A percentile compares a stretch with the other conserved stretches of the same genome.
These are phyloP conservation scores for Arrhopalites spinosus DNA, from an alignment of 2,888 invertebrate genomes.

Conservation along the genomic window DNA sequence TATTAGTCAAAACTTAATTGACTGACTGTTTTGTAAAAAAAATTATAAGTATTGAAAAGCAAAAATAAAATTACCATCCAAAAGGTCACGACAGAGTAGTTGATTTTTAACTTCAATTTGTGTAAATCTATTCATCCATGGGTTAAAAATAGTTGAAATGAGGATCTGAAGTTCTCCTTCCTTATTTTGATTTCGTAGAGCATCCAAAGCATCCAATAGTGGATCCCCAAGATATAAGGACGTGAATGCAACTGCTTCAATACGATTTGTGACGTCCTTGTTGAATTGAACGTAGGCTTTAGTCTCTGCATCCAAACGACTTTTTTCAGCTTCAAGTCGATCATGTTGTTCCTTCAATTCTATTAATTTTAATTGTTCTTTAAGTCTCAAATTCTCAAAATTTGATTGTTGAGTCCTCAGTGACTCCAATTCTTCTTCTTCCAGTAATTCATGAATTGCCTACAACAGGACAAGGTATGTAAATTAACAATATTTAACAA, in stretches of 20 bases:
- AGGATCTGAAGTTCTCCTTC: neutral
- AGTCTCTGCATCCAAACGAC: neutral
- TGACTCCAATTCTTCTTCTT: constrained; percentile 30
- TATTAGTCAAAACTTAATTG: neutral
- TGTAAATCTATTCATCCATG: constrained; percentile 19
- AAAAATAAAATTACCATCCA: constrained; percentile 21
- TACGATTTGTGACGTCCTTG: neutral
- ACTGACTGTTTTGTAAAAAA: neutral
- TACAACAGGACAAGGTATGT: neutral
- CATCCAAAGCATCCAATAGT: neutral
- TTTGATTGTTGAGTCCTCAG: constrained; percentile 23
- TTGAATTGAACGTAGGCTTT: neutral
- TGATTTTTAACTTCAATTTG: constrained; percentile 14
- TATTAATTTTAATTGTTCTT: constrained; percentile 19
- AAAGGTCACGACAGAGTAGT: neutral
- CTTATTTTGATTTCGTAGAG: neutral
- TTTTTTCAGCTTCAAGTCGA: constrained; percentile 10
- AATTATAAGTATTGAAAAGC: neutral
- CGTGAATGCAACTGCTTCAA: constrained; percentile 25
- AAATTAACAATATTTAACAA: neutral
- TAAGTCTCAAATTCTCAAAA: neutral
- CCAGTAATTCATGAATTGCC: constrained; percentile 25
- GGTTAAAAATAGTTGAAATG: constrained; percentile 18
- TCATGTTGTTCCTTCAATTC: constrained; percentile 27
- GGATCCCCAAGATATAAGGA: constrained; percentile 16